These are phyloP conservation scores for Lamellibrachia satsuma DNA, from an alignment of 2,888 invertebrate species.

Conservation along the genomic window DNA sequence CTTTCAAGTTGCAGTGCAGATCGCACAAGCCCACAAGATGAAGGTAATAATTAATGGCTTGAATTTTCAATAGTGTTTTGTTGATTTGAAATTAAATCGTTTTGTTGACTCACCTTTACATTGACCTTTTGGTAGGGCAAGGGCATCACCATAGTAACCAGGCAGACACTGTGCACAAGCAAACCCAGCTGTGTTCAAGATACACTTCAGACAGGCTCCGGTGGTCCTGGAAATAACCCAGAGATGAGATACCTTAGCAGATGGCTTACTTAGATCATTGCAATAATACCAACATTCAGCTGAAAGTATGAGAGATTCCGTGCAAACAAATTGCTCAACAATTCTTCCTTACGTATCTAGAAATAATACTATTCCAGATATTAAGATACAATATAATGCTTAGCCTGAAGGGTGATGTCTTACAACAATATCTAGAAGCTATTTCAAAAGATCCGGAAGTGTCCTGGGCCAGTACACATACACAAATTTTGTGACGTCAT, in stretches of 20 bases:
- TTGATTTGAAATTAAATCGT: not conserved
- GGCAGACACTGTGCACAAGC: slow-evolving; percentile 92
- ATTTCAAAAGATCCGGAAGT: too few relatives aligned
- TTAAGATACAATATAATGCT: too few relatives aligned
- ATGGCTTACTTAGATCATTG: not conserved
- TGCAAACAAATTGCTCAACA: not conserved
- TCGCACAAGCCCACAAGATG: not conserved
- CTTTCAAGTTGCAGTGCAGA: not conserved
- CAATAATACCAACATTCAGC: not conserved
- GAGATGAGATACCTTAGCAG: slow-evolving; percentile 24
- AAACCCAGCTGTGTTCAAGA: slow-evolving; percentile 90
- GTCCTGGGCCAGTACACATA: too few relatives aligned
- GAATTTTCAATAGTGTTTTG: too few relatives aligned
- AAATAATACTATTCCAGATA: not conserved
- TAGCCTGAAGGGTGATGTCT: too few relatives aligned
- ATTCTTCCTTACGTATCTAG: too few relatives aligned
- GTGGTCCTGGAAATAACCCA: slow-evolving; percentile 73
- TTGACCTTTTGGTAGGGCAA: slow-evolving; percentile 87
- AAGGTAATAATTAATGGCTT: not conserved
- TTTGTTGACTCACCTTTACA: slow-evolving; percentile 63
- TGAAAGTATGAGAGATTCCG: not conserved
- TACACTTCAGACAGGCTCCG: slow-evolving; percentile 95
- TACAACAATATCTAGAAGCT: too few relatives aligned
- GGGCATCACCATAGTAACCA: slow-evolving; percentile 93
- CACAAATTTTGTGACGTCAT: too few relatives aligned